phyloP scores from a whole-genome alignment of 2,888 invertebrate genomes.

The Sthenelais limicola region DNA sequence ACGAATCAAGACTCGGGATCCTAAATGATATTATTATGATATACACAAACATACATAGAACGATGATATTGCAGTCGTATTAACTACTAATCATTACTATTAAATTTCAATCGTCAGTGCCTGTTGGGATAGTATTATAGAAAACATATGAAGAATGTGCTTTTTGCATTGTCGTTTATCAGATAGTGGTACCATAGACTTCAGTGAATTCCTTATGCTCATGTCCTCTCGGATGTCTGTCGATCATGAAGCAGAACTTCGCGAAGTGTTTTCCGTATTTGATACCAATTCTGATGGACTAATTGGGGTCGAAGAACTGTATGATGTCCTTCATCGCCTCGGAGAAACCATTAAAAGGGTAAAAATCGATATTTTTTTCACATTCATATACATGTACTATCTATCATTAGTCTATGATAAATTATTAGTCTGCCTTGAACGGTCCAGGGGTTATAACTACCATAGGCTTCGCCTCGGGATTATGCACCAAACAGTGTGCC shows the following conservation, averaged over 20 bases:
- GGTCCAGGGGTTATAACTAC: neutral
- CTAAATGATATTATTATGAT: no score
- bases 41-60: no score
- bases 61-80: no score
- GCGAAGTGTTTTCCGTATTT: conserved; percentile 66
- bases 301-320: conserved; percentile 63
- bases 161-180: conserved; percentile 38
- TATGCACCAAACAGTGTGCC: no score
- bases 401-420: neutral
- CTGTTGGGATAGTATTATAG: no score
- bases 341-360: conserved; percentile 64
- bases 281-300: conserved; percentile 66
- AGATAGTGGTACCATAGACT: conserved; percentile 67
- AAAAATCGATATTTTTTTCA: conserved; percentile 9
- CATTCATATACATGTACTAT: neutral
- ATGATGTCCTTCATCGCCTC: conserved; percentile 57
- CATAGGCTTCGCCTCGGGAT: no score
- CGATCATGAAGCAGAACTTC: conserved; percentile 64
- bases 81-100: no score
- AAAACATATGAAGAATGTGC: no score
- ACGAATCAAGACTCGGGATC: no score
- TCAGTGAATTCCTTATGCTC: conserved; percentile 66
- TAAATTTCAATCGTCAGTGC: no score
- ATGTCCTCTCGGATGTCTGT: conserved; percentile 63
- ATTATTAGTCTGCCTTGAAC: neutral